Conservation (phyloP, 2,797 vertebrate species). For the Thripadectes ignobilis region DNA sequence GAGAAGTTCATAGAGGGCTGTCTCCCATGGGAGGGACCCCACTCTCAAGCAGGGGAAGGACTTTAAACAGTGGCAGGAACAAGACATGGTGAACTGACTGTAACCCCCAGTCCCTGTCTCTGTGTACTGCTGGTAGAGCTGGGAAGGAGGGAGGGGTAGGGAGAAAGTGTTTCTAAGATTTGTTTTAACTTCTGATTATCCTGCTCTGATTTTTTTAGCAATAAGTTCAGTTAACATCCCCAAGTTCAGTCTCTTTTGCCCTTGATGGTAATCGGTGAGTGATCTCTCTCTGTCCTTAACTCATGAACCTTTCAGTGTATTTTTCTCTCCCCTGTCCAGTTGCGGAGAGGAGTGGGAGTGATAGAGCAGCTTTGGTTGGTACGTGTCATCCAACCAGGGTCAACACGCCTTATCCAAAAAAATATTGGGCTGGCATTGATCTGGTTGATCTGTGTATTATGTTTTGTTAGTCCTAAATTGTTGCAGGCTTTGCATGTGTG, state of each 20-base stretch:
- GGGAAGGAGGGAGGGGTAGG: neutral
- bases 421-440: neutral
- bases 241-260: neutral
- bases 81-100: accelerated
- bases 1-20: neutral
- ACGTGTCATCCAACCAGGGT: neutral
- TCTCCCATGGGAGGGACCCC: neutral
- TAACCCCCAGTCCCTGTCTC: neutral
- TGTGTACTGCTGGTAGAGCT: neutral
- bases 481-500: neutral
- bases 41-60: neutral
- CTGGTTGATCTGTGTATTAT: neutral
- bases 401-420: neutral
- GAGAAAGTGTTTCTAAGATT: neutral
- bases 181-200: neutral
- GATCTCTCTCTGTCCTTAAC: neutral
- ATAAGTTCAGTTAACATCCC: neutral
- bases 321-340: neutral
- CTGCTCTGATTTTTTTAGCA: neutral
- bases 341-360: neutral
- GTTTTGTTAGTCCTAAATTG: neutral
- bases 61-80: neutral
- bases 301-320: neutral
- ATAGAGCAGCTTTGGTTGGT: neutral
- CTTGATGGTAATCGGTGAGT: accelerated